A percentile compares a stretch with the other conserved stretches of the same genome.
Conservation (phyloP, 2,113 vertebrate species). For the Peromyscus maniculatus region DNA sequence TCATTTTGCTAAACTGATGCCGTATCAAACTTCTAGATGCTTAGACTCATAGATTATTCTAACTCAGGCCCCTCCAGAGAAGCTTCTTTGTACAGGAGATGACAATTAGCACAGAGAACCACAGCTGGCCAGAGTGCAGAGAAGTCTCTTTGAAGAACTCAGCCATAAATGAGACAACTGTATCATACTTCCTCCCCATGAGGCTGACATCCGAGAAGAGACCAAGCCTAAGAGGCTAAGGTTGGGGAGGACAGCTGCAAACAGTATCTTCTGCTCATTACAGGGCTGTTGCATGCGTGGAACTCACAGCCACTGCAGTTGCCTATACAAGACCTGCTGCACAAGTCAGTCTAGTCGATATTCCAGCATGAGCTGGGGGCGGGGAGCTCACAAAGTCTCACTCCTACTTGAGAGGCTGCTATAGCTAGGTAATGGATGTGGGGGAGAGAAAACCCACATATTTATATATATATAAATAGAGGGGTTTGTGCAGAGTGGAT, state of each 20-base stretch:
- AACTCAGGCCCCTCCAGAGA: background rate
- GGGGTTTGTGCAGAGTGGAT: too few species aligned
- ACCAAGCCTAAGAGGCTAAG: background rate
- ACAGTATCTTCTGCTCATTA: background rate
- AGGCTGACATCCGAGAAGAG: background rate
- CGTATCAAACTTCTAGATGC: background rate
- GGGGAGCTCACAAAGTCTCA: background rate
- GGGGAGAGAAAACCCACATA: background rate
- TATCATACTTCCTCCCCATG: background rate
- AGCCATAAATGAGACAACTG: background rate
- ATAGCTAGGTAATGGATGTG: background rate
- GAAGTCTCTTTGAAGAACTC: background rate
- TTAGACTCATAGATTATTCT: background rate
- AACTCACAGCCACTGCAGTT: background rate
- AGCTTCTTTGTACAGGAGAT: background rate
- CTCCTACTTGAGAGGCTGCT: background rate
- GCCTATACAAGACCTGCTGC: background rate
- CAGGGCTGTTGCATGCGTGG: background rate
- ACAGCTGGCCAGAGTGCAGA: background rate
- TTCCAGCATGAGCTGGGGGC: background rate
- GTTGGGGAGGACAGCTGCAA: background rate
- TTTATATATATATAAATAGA: too few species aligned
- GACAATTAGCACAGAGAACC: background rate
- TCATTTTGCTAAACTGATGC: background rate
- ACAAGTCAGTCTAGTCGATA: background rate